Evolutionary conservation across 2,797 vertebrate species (phyloP), one percentile per base, ranked within the genome.

Genomic region (Carcharodon carcharias): DNA sequence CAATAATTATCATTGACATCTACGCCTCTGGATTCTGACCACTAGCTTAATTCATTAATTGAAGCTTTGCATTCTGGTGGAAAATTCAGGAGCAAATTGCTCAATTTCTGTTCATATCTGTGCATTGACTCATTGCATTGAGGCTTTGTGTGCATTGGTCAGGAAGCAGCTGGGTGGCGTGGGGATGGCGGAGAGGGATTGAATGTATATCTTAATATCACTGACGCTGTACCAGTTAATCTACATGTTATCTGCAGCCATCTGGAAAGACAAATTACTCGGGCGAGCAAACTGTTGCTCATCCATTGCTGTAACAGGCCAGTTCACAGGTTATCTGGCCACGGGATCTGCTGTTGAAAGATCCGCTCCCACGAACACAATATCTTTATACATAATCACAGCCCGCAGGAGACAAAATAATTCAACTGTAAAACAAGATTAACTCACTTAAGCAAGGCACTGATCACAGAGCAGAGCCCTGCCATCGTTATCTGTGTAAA

Each of bases 351-450:
- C 31, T 69, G 50, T 73, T 77, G 94, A 71, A 95, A 77, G 67
- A 77, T 95, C 94, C 94, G 94, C 97, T 97, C 97, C 97, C 97
- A 97, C 97, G 98, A 98, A 97, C 97, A 98, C 98, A 98, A 98
- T 98, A 98, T 98, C 98, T 99, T 98, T 98, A 98, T 99, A 98
- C 98, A 95, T 98, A 98, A 99, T 99, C 98, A 98, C 98, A 98
- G 98, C 98, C 98, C 98, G 98, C 96, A 96, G 98, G 98, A 98
- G 98, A 98, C 98, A 98, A 98, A 98, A 98, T 98, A 98, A 98
- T 98, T 99, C 98, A 99, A 98, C 98, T 98, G 98, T 98, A 99
- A 99, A 99, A 99, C 98, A 97, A 98, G 98, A 99, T 99, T 98
- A 99, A 98, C 98, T 99, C 98, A 98, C 98, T 99, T 98, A 98